phyloP scores from a whole-genome alignment of 2,113 vertebrate genomes.

The Verasper variegatus region DNA sequence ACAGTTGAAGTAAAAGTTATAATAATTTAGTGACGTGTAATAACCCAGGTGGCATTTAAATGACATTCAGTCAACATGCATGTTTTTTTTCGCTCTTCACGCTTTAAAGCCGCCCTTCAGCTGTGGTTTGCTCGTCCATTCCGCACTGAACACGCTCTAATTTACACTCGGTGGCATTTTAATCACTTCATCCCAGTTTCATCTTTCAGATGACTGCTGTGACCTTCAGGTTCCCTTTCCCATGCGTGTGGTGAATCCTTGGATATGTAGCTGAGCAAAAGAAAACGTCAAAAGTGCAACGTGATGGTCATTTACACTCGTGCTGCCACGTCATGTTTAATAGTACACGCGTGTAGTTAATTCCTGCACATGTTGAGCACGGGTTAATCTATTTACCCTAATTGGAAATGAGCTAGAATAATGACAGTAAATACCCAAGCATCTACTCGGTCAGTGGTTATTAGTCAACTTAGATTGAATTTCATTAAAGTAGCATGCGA shows the following conservation, averaged over 20 bases:
- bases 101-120: constrained; percentile 2
- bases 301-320: constrained; percentile 1
- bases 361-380: constrained; percentile 27
- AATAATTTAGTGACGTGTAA: neutral
- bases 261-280: constrained; percentile 21
- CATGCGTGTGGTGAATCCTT: constrained; percentile 17
- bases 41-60: constrained; percentile 25
- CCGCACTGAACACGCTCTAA: constrained; percentile 16
- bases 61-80: constrained; percentile 6
- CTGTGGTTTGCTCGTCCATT: constrained; percentile 1
- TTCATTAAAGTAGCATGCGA: constrained; percentile 37
- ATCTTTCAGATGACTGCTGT: constrained; percentile 3
- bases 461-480: constrained; percentile 43
- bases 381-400: constrained; percentile 39
- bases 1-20: neutral
- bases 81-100: neutral
- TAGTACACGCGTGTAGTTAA: neutral
- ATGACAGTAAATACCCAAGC: constrained; percentile 53
- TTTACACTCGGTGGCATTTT: constrained; percentile 27
- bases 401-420: constrained; percentile 54
- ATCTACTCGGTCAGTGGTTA: constrained; percentile 16
- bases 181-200: constrained; percentile 32
- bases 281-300: neutral
- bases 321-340: neutral
- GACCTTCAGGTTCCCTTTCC: constrained; percentile 11